These are phyloP conservation scores for Dermolepida albohirtum DNA, from an alignment of 2,888 invertebrate species.

Conservation along the genomic window DNA sequence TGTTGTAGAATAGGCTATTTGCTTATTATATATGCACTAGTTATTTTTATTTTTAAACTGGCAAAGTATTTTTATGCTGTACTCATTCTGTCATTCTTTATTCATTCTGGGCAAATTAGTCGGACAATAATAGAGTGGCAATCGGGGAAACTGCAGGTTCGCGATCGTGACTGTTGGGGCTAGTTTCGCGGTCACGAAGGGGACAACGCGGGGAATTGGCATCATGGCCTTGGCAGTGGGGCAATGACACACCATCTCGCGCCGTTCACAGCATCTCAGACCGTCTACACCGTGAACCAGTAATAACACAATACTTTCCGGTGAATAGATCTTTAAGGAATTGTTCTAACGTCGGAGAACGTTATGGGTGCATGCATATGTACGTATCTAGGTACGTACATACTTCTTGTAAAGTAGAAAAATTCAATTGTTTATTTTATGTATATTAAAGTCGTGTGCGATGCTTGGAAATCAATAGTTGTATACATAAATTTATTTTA, in stretches of 20 bases:
- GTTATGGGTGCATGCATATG: too few relatives aligned
- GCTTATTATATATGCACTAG: too few relatives aligned
- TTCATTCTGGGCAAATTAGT: background rate
- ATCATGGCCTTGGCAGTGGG: constrained; percentile 56
- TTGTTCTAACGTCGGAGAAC: constrained; percentile 4
- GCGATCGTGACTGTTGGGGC: constrained; percentile 29
- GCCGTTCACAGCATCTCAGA: constrained; percentile 32
- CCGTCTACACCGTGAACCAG: constrained; percentile 29
- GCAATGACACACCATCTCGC: constrained; percentile 45
- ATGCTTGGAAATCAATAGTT: too few relatives aligned
- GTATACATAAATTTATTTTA: too few relatives aligned
- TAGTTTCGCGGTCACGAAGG: constrained; percentile 29
- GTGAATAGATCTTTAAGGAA: constrained; percentile 19
- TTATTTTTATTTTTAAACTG: too few relatives aligned
- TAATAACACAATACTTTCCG: constrained; percentile 22
- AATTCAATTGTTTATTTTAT: too few relatives aligned
- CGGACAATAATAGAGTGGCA: constrained; percentile 24
- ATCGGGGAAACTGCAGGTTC: constrained; percentile 37
- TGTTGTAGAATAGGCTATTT: too few relatives aligned
- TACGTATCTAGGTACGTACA: too few relatives aligned
- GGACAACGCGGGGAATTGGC: constrained; percentile 44
- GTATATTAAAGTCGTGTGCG: too few relatives aligned
- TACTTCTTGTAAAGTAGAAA: too few relatives aligned
- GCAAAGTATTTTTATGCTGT: too few relatives aligned
- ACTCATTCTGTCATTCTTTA: background rate